Evolutionary conservation across 2,797 vertebrate genomes (phyloP), one percentile per base, ranked within the genome.

Genomic region (Clarias platycephalus): DNA sequence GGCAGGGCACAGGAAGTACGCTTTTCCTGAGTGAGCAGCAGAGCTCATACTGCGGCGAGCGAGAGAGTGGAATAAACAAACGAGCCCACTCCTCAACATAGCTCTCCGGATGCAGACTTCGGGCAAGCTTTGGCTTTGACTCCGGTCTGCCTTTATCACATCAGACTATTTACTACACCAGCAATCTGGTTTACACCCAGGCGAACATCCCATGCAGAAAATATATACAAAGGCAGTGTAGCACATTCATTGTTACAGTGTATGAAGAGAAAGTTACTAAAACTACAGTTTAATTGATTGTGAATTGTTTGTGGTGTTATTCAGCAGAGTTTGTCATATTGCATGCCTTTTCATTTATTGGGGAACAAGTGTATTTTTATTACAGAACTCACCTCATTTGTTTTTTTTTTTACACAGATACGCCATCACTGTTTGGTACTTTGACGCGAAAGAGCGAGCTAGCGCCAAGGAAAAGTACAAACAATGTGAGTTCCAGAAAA

Each of bases 351-450:
- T 18, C 13, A 57, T 15, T 49, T 20, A 31, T 10, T 71, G 18
- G 68, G 9, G 57, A 26, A 44, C 63, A 58, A 8, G 12, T 37
- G 4, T 70, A 37, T 44, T 82, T 82, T 72, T 28, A 72, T 60
- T 62, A 3, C 68, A 37, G 58, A 64, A 49, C 84, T 81, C 15
- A 31, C 22, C 22, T 26, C 67, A 24, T 66, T 62, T 62, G 53
- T 86, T 64, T 86, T 58, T 84, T 63, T 84, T 44, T 83, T 80
- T 37, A 88, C 67, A 13, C 90, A 97, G 96, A 84, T 96, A 95
- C 84, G 95, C 96, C 89, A 96, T 98, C 93, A 98, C 97, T 20
- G 96, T 98, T 92, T 98, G 97, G 97, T 97, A 98, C 95, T 98
- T 98, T 90, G 96, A 98, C 88, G 95, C 97, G 87, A 96, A 97